Evolutionary conservation across 2,888 invertebrate genomes (phyloP), one percentile per base, ranked within the genome.

Genomic region (Netelia melanura): DNA sequence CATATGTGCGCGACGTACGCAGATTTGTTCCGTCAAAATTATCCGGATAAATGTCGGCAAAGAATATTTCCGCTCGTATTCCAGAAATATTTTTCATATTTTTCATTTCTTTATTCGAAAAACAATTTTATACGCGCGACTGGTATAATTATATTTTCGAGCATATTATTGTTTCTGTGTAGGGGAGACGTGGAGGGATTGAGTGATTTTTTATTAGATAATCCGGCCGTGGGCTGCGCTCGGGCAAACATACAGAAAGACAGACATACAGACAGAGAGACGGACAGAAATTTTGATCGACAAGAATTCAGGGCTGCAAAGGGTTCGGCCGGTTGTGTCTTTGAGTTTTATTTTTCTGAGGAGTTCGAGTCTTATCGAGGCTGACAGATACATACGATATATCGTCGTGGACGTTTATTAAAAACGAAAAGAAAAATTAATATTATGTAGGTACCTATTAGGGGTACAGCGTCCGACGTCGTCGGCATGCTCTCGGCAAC

Each of bases 401-500:
- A 64, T 48, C 30, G 64, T 75, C 61, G 74, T 68, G 70, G 67
- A 86, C 76, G 82, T 68, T 72, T 84, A 87, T 86, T 52, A n/a
- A 76, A 83, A 82, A 74, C 43, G 14, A n/a, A 79, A 79, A 71
- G 21, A 72, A 52, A 84, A 81, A 76, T 72, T 30, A 61, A 81
- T 88, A 68, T 87, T 17, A 17, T 17, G 17, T 89, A 89, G 88
- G 90, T 93, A 97, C 97, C 97, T 96, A 97, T 97, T 94, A 97
- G 95, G 94, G 97, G 97, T 94, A 97, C 97, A 94, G 97, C 97
- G 94, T 97, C 97, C 94, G 97, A 97, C 92, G 97, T 94, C 75
- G 97, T 96, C 94, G 98, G 98, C 97, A 98, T 97, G 95, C 98
- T 98, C 96, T 98, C 98, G 91, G 98, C 98, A 94, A 99, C 98